These are phyloP conservation scores for Lepidochitona cinerea DNA, from an alignment of 2,888 invertebrate genomes.

Conservation along the genomic window DNA sequence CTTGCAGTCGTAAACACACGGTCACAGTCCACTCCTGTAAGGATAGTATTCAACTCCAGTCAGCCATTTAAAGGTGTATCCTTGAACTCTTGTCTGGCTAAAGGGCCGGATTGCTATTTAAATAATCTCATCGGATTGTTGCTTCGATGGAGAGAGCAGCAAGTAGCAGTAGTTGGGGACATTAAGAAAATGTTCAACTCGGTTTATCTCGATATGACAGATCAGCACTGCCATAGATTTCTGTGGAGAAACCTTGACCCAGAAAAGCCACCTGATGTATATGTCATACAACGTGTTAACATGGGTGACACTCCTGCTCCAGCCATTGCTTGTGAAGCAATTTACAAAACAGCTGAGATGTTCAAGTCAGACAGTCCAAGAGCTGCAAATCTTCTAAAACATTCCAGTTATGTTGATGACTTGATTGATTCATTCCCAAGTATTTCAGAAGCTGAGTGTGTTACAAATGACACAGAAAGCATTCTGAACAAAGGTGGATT, in stretches of 20 bases:
- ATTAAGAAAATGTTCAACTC: constrained; percentile 12
- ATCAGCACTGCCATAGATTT: constrained; percentile 10
- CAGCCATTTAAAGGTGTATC: background rate
- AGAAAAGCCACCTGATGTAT: constrained; percentile 5
- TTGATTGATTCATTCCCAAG: background rate
- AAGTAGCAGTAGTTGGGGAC: background rate
- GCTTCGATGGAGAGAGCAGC: constrained; percentile 1
- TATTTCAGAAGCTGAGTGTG: background rate
- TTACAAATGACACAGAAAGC: constrained; percentile 2
- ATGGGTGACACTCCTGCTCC: constrained; percentile 11
- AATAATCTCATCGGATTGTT: constrained; percentile 8
- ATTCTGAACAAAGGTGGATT: constrained; percentile 13
- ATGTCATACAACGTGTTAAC: background rate
- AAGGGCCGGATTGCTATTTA: constrained; percentile 8
- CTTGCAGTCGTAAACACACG: background rate
- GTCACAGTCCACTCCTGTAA: background rate
- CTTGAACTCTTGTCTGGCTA: background rate
- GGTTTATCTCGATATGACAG: background rate
- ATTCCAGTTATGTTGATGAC: constrained; percentile 11
- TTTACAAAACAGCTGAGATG: constrained; percentile 8
- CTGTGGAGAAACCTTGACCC: constrained; percentile 1
- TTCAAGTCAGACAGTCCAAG: background rate
- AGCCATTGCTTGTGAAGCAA: constrained; percentile 4
- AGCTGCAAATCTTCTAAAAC: constrained; percentile 2
- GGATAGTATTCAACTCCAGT: constrained; percentile 7